phyloP scores from a whole-genome alignment of 2,888 invertebrate genomes.

The Tanytarsus gracilentus region DNA sequence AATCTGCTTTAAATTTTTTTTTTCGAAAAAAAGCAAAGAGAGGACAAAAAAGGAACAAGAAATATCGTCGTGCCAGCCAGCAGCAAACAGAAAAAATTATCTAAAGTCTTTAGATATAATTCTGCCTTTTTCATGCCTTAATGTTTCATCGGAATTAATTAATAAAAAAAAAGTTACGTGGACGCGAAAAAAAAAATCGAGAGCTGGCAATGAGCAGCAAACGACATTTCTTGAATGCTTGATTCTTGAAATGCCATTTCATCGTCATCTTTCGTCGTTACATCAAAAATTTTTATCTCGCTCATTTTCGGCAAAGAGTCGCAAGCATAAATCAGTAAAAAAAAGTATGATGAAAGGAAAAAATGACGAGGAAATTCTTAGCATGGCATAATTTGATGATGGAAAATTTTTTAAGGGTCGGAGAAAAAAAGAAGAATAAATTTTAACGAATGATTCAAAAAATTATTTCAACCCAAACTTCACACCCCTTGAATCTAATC shows the following conservation, averaged over 20 bases:
- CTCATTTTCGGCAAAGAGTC: not conserved
- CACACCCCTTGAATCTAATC: too few species aligned
- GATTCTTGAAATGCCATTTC: conserved; percentile 1
- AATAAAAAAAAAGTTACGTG: conserved; percentile 4
- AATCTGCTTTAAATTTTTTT: too few species aligned
- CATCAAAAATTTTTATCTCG: not conserved
- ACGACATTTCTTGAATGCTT: not conserved
- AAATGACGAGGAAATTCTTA: not conserved
- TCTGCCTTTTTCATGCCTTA: not conserved
- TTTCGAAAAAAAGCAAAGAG: not conserved
- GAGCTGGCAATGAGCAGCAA: conserved; percentile 23
- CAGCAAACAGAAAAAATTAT: conserved; percentile 12
- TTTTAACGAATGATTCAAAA: not conserved
- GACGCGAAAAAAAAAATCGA: not conserved
- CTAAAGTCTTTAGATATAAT: conserved; percentile 4
- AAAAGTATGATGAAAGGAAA: conserved; percentile 3
- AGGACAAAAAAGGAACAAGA: not conserved
- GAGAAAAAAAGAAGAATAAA: not conserved
- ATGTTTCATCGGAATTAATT: conserved; percentile 24
- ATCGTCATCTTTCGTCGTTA: not conserved
- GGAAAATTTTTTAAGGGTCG: not conserved
- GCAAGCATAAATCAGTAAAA: conserved; percentile 23
- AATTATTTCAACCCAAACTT: not conserved
- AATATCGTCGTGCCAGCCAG: too few species aligned
- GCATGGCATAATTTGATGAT: not conserved